Conservation (phyloP, 1,140 invertebrate genomes). For the Papilio machaon region DNA sequence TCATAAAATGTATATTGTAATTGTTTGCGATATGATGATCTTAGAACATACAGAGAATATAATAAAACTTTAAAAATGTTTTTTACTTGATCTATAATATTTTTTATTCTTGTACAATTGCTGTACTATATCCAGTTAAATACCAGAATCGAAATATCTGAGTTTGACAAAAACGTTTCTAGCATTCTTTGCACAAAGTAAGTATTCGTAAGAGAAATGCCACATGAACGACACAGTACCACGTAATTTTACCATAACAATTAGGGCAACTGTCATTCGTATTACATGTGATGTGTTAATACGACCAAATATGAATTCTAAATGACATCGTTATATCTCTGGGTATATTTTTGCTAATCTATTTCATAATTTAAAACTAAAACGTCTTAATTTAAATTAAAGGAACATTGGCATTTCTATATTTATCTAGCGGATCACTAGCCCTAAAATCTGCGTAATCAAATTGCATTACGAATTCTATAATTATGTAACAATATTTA, state of each 20-base stretch:
- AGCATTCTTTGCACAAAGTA: neutral
- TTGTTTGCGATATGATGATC: neutral
- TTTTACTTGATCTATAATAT: neutral
- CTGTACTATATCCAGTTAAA: too few relatives aligned
- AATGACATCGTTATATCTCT: neutral
- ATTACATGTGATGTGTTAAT: neutral
- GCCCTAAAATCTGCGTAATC: conserved; percentile 24
- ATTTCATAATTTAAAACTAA: conserved; percentile 9
- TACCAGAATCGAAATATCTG: neutral
- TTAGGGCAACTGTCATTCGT: neutral
- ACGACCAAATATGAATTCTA: neutral
- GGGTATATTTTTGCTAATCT: neutral
- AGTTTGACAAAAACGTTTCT: neutral
- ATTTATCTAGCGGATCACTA: conserved; percentile 35
- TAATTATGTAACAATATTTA: conserved; percentile 41
- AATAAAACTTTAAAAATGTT: neutral
- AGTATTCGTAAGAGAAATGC: neutral
- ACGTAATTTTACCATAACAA: neutral
- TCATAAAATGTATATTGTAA: neutral
- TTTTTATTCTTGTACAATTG: neutral
- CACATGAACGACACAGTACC: neutral
- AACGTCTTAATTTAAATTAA: conserved; percentile 19
- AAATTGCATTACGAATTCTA: conserved; percentile 35
- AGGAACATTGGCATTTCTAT: conserved; percentile 33
- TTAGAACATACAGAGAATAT: neutral